A percentile compares a stretch with the other conserved stretches of the same genome.
Evolutionary conservation across 2,797 vertebrate genomes (phyloP).

Genomic region (Myiotriccus ornatus): DNA sequence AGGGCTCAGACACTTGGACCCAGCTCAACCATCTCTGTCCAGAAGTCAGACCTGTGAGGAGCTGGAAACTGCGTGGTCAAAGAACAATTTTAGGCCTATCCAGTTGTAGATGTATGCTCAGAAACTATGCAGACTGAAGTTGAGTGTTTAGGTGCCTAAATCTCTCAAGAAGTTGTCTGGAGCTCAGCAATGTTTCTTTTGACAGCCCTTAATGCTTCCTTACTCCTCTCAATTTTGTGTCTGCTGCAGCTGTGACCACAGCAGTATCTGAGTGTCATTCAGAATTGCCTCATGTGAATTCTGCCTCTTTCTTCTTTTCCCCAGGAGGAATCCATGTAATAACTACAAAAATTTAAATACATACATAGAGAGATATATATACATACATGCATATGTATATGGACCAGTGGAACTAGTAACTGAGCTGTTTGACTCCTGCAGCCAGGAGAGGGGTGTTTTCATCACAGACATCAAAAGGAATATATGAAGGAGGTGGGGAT

Average conservation of each 20-base stretch:
- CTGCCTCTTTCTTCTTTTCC: background rate
- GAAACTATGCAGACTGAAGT: background rate
- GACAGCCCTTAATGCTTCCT: background rate
- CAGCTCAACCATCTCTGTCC: background rate
- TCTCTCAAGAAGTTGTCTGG: background rate
- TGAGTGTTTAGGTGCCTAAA: background rate
- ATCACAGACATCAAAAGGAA: constrained; percentile 20
- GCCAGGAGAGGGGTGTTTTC: background rate
- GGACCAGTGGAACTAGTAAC: background rate
- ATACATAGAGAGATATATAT: background rate
- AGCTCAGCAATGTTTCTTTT: background rate
- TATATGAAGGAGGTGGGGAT: background rate
- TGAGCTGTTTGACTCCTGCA: background rate
- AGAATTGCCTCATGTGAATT: background rate
- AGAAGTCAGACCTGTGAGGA: background rate
- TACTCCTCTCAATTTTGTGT: background rate
- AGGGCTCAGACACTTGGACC: background rate
- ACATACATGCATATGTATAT: background rate
- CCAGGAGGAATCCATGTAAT: background rate
- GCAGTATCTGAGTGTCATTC: background rate
- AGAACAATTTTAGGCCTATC: background rate
- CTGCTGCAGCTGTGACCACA: background rate
- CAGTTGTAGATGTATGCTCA: background rate
- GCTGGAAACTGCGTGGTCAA: background rate
- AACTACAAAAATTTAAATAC: background rate